A percentile compares a stretch with the other conserved stretches of the same genome.
Conservation (phyloP, 1,140 invertebrate species). For the Papilio polytes region DNA sequence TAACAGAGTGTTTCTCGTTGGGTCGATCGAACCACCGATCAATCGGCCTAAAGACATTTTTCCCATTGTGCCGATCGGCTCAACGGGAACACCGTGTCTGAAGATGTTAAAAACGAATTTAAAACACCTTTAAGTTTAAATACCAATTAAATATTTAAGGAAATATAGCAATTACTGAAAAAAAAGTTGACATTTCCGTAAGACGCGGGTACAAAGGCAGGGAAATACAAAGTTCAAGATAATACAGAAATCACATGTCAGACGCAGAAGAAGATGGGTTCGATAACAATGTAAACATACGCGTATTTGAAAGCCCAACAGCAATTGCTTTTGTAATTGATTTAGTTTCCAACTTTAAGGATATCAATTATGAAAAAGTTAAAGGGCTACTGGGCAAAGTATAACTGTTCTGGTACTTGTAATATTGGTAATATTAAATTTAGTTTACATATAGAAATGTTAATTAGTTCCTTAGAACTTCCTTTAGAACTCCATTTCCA, state of each 20-base stretch:
- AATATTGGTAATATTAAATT: too few relatives aligned
- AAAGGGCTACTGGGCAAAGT: too few relatives aligned
- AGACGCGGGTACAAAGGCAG: neutral
- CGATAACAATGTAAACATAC: neutral
- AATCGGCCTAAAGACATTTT: too few relatives aligned
- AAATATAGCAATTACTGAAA: neutral
- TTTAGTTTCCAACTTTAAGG: neutral
- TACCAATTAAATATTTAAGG: neutral
- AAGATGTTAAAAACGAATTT: too few relatives aligned
- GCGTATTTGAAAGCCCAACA: neutral
- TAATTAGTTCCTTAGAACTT: too few relatives aligned
- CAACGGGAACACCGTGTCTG: too few relatives aligned
- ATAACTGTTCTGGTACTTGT: too few relatives aligned
- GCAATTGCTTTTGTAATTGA: neutral
- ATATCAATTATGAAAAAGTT: constrained; percentile 6
- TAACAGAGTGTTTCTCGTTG: too few relatives aligned
- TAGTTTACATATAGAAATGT: too few relatives aligned
- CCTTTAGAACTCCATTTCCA: too few relatives aligned
- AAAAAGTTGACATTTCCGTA: neutral
- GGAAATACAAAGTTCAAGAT: neutral
- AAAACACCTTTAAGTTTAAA: neutral
- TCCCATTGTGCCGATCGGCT: too few relatives aligned
- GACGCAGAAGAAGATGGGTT: neutral
- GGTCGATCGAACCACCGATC: too few relatives aligned
- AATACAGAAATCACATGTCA: neutral